These are phyloP conservation scores for Euglossa dilemma DNA, from an alignment of 1,140 invertebrate genomes.

Conservation along the genomic window DNA sequence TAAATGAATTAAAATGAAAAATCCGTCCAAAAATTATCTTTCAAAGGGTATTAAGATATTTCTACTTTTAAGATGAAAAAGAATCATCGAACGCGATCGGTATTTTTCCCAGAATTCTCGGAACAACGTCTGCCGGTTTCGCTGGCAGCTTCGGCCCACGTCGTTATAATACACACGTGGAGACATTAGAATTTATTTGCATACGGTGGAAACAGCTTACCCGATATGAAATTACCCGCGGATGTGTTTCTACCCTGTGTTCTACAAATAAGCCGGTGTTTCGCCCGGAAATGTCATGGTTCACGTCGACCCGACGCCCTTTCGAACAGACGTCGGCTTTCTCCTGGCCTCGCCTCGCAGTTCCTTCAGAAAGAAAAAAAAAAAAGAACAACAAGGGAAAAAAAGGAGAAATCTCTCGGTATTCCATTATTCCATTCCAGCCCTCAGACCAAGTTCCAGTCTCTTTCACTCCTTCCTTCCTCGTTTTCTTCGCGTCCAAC, in stretches of 20 bases:
- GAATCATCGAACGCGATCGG: neutral
- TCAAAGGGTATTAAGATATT: neutral
- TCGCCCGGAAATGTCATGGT: constrained; percentile 32
- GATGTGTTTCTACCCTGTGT: constrained; percentile 22
- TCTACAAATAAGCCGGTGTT: constrained; percentile 20
- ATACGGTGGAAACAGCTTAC: constrained; percentile 14
- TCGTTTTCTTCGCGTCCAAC: too few relatives aligned
- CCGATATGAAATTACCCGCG: constrained; percentile 29
- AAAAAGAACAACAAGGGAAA: too few relatives aligned
- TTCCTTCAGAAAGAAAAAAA: neutral
- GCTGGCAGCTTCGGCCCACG: too few relatives aligned
- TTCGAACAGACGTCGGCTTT: neutral
- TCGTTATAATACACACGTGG: constrained; percentile 8
- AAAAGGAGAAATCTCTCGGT: too few relatives aligned
- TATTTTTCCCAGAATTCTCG: neutral
- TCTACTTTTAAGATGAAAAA: too few relatives aligned
- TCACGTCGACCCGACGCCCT: constrained; percentile 3
- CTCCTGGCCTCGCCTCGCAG: neutral
- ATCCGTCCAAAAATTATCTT: neutral
- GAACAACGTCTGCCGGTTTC: too few relatives aligned
- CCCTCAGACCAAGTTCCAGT: too few relatives aligned
- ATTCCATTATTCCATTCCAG: too few relatives aligned
- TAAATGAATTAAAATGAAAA: too few relatives aligned
- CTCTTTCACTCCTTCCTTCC: neutral
- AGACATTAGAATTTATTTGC: constrained; percentile 38